Conservation (phyloP, 2,888 invertebrate species). For the Eilema depressum region DNA sequence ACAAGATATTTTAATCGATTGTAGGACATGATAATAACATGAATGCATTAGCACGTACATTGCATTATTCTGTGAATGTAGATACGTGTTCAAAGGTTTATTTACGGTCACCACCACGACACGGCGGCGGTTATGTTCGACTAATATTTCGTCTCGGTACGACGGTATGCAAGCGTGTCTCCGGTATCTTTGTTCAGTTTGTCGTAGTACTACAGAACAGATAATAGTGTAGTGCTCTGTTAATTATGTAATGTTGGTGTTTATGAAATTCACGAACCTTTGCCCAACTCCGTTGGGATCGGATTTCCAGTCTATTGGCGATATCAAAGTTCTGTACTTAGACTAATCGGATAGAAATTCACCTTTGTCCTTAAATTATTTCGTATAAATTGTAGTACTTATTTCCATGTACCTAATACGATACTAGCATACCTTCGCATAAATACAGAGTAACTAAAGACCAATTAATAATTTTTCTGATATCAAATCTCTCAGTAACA, state of each 20-base stretch:
- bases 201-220: too few relatives aligned
- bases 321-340: too few relatives aligned
- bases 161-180: neutral
- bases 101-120: conserved; percentile 46
- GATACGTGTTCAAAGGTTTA: conserved; percentile 48
- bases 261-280: neutral
- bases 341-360: too few relatives aligned
- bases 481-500: neutral
- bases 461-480: neutral
- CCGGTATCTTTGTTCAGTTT: neutral
- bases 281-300: too few relatives aligned
- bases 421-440: too few relatives aligned
- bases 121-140: conserved; percentile 8
- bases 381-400: neutral
- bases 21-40: conserved; percentile 30
- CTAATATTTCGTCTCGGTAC: neutral
- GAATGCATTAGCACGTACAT: conserved; percentile 42
- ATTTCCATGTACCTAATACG: too few relatives aligned
- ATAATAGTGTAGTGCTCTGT: neutral
- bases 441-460: neutral
- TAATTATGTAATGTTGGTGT: neutral
- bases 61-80: conserved; percentile 50
- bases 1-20: neutral
- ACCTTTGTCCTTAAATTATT: neutral
- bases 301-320: too few relatives aligned